Evolutionary conservation across 2,888 invertebrate species (phyloP).

Genomic region (Hirtodrosophila histrioides): DNA sequence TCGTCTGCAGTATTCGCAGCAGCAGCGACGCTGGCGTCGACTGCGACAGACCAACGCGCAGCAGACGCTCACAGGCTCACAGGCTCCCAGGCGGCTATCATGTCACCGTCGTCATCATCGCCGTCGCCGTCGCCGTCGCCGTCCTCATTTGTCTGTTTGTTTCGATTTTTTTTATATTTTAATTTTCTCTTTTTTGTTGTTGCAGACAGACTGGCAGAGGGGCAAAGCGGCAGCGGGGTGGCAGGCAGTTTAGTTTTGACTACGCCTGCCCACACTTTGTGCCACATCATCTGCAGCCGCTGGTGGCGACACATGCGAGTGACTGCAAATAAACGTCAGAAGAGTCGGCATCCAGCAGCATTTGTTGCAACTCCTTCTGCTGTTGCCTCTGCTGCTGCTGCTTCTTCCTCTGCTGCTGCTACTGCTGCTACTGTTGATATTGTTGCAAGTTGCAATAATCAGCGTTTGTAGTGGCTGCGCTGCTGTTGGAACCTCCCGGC

Average conservation of each 20-base stretch:
- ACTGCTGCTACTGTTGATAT: constrained; percentile 40
- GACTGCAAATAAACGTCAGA: constrained; percentile 69
- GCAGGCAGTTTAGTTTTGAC: constrained; percentile 65
- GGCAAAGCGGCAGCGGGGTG: constrained; percentile 27
- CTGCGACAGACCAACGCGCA: constrained; percentile 38
- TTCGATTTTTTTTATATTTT: constrained; percentile 48
- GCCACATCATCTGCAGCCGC: constrained; percentile 68
- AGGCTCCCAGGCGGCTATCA: constrained; percentile 67
- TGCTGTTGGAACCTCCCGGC: constrained; percentile 33
- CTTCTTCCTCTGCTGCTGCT: background rate
- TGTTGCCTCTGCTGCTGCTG: constrained; percentile 16
- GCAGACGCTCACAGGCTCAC: constrained; percentile 49
- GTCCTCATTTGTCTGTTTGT: constrained; percentile 76
- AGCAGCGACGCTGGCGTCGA: constrained; percentile 26
- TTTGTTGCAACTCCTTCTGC: constrained; percentile 10
- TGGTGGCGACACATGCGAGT: constrained; percentile 76
- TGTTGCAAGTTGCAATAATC: constrained; percentile 70
- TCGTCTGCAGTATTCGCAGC: constrained; percentile 44
- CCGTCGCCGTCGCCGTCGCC: constrained; percentile 70
- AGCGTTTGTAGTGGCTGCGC: constrained; percentile 44
- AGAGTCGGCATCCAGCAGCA: constrained; percentile 23
- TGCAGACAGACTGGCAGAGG: constrained; percentile 41
- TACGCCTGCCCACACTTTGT: constrained; percentile 67
- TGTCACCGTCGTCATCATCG: constrained; percentile 69
- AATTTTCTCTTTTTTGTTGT: constrained; percentile 34